phyloP scores from a whole-genome alignment of 2,888 invertebrate genomes.

The Hirudinaria manillensis region DNA sequence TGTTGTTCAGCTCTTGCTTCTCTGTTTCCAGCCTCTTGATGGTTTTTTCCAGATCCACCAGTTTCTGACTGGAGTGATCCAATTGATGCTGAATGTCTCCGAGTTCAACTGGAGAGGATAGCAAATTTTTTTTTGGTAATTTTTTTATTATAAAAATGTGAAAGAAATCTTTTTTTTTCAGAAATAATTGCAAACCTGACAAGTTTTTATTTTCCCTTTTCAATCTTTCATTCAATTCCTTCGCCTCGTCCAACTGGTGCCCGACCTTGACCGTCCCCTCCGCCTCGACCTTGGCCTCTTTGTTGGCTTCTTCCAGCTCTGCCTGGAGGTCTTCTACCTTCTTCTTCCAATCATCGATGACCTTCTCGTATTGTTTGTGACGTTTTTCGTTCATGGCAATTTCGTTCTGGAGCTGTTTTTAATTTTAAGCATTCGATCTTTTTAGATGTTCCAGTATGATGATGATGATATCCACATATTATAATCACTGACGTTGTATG shows the following conservation, averaged over 20 bases:
- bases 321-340: conserved; percentile 78
- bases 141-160: background rate
- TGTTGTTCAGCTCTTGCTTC: conserved; percentile 98
- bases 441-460: conserved; percentile 1
- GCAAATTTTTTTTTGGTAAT: background rate
- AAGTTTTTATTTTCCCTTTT: conserved; percentile 99
- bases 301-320: conserved; percentile 95
- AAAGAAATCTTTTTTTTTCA: background rate
- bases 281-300: conserved; percentile 90
- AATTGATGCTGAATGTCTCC: conserved; percentile 98
- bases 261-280: conserved; percentile 98
- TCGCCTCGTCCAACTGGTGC: conserved; percentile 89
- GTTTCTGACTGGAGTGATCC: conserved; percentile 97
- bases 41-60: conserved; percentile 97
- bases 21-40: conserved; percentile 96
- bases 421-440: conserved; percentile 3
- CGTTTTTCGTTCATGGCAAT: conserved; percentile 52
- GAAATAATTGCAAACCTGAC: conserved; percentile 58
- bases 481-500: too few relatives aligned
- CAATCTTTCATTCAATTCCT: conserved; percentile 93
- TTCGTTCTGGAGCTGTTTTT: conserved; percentile 33
- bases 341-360: conserved; percentile 99
- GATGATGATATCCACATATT: too few relatives aligned
- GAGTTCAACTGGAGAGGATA: conserved; percentile 72
- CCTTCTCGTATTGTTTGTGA: conserved; percentile 99